Percentiles rank a stretch among this genome's conserved stretches.
Conservation (phyloP, 2,888 invertebrate genomes). For the Monopis laevigella region DNA sequence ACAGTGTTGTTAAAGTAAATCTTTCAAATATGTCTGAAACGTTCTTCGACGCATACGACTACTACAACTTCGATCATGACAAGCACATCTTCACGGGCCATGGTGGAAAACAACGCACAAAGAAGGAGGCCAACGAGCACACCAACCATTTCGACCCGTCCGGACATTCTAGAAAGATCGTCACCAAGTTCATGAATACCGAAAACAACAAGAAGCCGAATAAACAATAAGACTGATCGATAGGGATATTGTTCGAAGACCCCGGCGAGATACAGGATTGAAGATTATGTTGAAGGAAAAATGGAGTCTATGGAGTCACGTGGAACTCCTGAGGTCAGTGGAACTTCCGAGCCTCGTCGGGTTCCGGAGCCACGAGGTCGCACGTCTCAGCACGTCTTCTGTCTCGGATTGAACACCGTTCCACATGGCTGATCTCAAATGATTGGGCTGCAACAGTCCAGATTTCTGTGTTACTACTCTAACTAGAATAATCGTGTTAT, state of each 20-base stretch:
- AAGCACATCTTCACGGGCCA: constrained; percentile 88
- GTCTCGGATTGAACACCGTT: constrained; percentile 48
- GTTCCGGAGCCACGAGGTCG: constrained; percentile 5
- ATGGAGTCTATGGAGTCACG: constrained; percentile 49
- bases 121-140: constrained; percentile 88
- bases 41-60: constrained; percentile 91
- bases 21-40: constrained; percentile 82
- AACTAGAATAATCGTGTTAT: too few species aligned
- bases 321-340: constrained; percentile 57
- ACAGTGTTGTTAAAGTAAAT: too few species aligned
- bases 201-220: constrained; percentile 78
- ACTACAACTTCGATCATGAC: constrained; percentile 93
- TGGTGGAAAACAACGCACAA: constrained; percentile 90
- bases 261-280: constrained; percentile 51
- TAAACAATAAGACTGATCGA: constrained; percentile 7
- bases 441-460: constrained; percentile 15
- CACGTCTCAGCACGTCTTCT: constrained; percentile 18
- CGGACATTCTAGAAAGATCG: constrained; percentile 93
- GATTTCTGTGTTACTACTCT: constrained; percentile 20
- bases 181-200: constrained; percentile 85
- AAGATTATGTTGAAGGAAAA: constrained; percentile 50
- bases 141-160: constrained; percentile 92
- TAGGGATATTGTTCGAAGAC: constrained; percentile 26
- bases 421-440: constrained; percentile 52
- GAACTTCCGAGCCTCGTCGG: constrained; percentile 40